phyloP scores from a whole-genome alignment of 2,113 vertebrate species.

The Lanius collurio region DNA sequence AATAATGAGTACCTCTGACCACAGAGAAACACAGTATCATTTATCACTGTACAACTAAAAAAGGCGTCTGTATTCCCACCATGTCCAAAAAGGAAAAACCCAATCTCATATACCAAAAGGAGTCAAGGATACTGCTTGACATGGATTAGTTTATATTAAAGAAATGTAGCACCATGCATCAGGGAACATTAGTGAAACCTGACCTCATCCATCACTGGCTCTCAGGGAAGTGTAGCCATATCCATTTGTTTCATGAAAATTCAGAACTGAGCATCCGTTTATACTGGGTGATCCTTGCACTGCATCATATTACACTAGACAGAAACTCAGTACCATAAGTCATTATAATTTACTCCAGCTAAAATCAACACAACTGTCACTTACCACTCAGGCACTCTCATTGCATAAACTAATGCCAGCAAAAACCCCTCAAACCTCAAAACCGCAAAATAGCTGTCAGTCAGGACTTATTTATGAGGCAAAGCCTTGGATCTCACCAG shows the following conservation, averaged over 20 bases:
- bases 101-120: background rate
- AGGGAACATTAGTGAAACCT: background rate
- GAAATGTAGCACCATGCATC: background rate
- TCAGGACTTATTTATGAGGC: background rate
- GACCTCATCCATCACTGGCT: conserved; percentile 17
- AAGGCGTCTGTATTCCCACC: background rate
- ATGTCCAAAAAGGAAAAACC: background rate
- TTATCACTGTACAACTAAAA: background rate
- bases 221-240: background rate
- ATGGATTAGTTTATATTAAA: conserved; percentile 38
- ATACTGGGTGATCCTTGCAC: background rate
- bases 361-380: background rate
- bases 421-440: background rate
- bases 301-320: background rate
- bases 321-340: background rate
- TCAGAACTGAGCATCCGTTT: background rate
- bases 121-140: conserved; percentile 30
- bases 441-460: background rate
- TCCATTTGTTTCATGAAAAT: conserved; percentile 21
- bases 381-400: background rate
- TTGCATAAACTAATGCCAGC: background rate
- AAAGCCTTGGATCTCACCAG: background rate
- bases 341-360: background rate
- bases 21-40: background rate
- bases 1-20: background rate